Evolutionary conservation across 1,140 invertebrate species (phyloP).

Genomic region (Hyles vespertilio): DNA sequence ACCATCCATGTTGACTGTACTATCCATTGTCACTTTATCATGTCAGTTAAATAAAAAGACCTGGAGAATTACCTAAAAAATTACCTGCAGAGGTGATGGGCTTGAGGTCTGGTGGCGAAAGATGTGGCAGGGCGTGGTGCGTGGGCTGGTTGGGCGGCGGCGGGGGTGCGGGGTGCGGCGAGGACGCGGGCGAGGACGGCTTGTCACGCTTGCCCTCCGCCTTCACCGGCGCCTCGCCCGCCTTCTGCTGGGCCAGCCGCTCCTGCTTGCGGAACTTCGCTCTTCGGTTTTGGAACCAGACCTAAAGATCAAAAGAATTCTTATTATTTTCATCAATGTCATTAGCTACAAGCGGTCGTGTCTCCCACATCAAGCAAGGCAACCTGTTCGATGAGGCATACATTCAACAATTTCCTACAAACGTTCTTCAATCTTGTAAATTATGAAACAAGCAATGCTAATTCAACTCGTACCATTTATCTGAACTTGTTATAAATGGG

Average conservation of each 20-base stretch:
- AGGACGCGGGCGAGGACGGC: constrained; percentile 49
- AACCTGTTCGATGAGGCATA: too few species aligned
- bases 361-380: too few species aligned
- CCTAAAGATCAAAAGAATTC: constrained; percentile 77
- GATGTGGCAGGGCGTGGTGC: constrained; percentile 66
- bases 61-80: background rate
- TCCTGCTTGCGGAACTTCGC: constrained; percentile 97
- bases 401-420: too few species aligned
- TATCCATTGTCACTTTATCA: too few species aligned
- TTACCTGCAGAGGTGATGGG: constrained; percentile 71
- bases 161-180: constrained; percentile 51
- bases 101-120: constrained; percentile 69
- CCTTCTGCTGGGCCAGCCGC: constrained; percentile 86
- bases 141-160: constrained; percentile 57
- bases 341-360: too few species aligned
- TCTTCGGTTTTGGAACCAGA: constrained; percentile 95
- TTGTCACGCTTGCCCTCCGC: constrained; percentile 63
- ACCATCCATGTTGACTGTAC: too few species aligned
- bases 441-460: too few species aligned
- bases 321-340: too few species aligned
- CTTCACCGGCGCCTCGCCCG: constrained; percentile 63
- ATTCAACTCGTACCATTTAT: too few species aligned
- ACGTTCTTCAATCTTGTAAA: too few species aligned
- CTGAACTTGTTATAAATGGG: too few species aligned
- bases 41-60: too few species aligned